Percentiles rank a stretch among this genome's conserved stretches.
phyloP scores from a whole-genome alignment of 2,888 invertebrate species.

The Nephrotoma appendiculata region DNA sequence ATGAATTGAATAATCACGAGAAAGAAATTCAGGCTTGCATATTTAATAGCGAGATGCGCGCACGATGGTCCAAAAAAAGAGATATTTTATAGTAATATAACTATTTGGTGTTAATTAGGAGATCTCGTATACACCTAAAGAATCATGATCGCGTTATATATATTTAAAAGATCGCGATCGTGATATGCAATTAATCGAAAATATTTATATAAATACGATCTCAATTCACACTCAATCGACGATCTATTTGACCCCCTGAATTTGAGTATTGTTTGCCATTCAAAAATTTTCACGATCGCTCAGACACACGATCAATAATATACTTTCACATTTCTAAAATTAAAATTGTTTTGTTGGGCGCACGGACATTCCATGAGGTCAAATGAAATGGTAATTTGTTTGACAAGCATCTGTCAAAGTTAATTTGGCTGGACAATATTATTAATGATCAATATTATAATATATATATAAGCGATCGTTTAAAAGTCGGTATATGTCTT shows the following conservation, averaged over 20 bases:
- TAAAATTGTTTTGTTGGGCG: neutral
- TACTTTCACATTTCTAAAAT: neutral
- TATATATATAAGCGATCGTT: no score
- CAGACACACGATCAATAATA: neutral
- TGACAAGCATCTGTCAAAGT: neutral
- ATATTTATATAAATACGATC: no score
- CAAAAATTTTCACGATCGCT: neutral
- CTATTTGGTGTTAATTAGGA: no score
- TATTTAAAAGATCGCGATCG: no score
- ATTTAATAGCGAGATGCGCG: neutral
- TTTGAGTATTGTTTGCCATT: neutral
- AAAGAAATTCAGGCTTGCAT: neutral
- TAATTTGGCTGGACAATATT: neutral
- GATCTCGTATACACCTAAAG: no score
- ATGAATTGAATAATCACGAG: neutral
- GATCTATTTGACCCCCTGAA: no score
- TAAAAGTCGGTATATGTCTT: no score
- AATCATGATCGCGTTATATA: no score
- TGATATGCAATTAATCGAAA: no score
- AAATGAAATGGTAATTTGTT: neutral
- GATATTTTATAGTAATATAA: no score
- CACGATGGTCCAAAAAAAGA: neutral
- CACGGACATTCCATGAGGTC: neutral
- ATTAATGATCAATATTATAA: no score
- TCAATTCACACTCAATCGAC: no score